Conservation (phyloP, 92 coral and sea anemone genomes). For the Chrysogorgia sp. region DNA sequence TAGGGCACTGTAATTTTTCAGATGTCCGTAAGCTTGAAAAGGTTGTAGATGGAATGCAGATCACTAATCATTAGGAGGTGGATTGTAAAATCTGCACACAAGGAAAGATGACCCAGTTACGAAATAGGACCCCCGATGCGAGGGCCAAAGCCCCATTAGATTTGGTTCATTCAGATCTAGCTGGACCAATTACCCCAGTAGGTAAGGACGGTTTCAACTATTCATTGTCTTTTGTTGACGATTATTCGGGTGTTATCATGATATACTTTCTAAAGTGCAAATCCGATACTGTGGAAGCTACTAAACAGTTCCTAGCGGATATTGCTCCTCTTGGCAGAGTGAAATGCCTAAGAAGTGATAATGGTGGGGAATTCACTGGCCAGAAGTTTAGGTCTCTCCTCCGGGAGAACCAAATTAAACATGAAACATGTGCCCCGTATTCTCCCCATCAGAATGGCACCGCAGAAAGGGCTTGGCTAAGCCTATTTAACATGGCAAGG, state of each 20-base stretch:
- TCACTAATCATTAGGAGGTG: conserved; percentile 33
- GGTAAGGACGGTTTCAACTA: conserved; percentile 47
- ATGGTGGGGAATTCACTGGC: conserved; percentile 48
- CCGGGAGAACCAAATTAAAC: conserved; percentile 46
- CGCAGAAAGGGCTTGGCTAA: conserved; percentile 54
- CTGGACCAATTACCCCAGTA: conserved; percentile 52
- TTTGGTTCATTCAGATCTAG: conserved; percentile 51
- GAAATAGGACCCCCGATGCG: conserved; percentile 43
- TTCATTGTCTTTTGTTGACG: conserved; percentile 40
- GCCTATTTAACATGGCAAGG: too few relatives aligned
- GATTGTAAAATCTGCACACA: conserved; percentile 48
- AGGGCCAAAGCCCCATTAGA: conserved; percentile 52
- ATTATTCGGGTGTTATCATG: conserved; percentile 27
- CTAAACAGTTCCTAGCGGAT: conserved; percentile 44
- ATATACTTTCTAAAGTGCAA: conserved; percentile 27
- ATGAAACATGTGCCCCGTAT: conserved; percentile 49
- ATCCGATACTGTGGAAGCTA: conserved; percentile 28
- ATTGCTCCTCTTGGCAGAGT: conserved; percentile 44
- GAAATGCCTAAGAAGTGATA: conserved; percentile 45
- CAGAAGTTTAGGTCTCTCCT: conserved; percentile 32
- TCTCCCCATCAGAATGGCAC: conserved; percentile 60
- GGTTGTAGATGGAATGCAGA: conserved; percentile 50
- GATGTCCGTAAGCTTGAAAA: conserved; percentile 37
- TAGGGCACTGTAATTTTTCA: conserved; percentile 48
- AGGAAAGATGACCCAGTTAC: conserved; percentile 45